Evolutionary conservation across 2,797 vertebrate genomes (phyloP).

Genomic region (Acanthis flammea): DNA sequence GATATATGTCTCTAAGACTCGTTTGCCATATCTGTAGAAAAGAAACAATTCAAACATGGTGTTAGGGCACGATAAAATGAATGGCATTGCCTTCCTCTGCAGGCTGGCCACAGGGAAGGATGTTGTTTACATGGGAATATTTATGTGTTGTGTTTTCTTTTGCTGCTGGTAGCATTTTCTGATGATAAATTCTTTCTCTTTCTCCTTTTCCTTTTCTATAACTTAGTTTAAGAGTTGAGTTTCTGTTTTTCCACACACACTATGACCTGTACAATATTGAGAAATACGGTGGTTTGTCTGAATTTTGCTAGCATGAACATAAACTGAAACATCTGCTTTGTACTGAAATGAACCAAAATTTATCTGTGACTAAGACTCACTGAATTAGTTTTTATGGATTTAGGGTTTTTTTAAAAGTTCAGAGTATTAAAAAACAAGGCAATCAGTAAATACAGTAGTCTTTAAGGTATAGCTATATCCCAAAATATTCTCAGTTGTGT

Average conservation of each 20-base stretch:
- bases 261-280: neutral
- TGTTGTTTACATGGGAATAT: neutral
- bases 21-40: neutral
- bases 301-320: neutral
- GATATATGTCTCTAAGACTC: conserved; percentile 13
- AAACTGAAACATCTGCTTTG: neutral
- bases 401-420: neutral
- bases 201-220: neutral
- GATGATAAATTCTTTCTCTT: neutral
- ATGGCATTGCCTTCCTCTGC: neutral
- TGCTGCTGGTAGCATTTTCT: neutral
- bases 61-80: conserved; percentile 32
- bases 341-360: neutral
- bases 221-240: neutral
- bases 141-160: neutral
- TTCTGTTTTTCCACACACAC: neutral
- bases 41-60: conserved; percentile 6
- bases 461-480: neutral
- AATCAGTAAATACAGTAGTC: neutral
- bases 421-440: neutral
- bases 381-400: neutral
- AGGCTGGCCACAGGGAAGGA: neutral
- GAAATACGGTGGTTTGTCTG: neutral
- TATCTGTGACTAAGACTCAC: neutral
- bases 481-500: neutral